Evolutionary conservation across 1,140 invertebrate genomes (phyloP), one percentile per base, ranked within the genome.

Genomic region (Oryzaephilus surinamensis): DNA sequence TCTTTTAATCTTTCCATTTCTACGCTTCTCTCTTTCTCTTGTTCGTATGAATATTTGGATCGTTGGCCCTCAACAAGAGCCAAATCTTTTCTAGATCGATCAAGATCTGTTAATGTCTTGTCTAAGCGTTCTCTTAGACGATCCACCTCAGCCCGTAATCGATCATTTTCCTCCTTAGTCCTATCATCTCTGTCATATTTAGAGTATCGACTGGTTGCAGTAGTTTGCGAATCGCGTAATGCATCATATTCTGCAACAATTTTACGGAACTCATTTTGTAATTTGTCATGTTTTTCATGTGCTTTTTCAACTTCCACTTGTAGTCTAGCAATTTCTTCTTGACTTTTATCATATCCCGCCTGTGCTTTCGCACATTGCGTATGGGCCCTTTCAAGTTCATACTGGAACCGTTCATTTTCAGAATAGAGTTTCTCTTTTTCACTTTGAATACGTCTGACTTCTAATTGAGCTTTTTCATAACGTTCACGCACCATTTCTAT

Each of bases 251-350:
- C 86, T 2, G 71, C 73, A 55, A 89, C 82, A 3, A 84, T 72
- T 63, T 86, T 83, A 37, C 87, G 69, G 33, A 89, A 67, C 50
- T 94, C 89, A 3, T 75, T 66, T 46, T 88, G 82, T 31, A 79
- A 73, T 57, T 87, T 81, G 45, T 93, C 88, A 50, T 89, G 81
- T 52, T 90, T 88, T 49, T 92, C 89, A 48, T 87, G 84, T 67
- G 89, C 79, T 58, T 90, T 92, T 57, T 93, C 89, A 8, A 90
- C 67, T 62, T 93, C 90, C 15, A 88, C 72, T 55, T 87, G 83
- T 53, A 89, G 74, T 51, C 86, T 71, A 0, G 84, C 79, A 28
- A 88, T 72, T 62, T 94, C 89, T 60, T 92, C 88, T 57, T 92
- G 87, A 37, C 80, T 78, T 51, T 91, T 91, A 52, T 92, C 88